phyloP scores from a whole-genome alignment of 2,113 vertebrate genomes.

The Ceuthmochares aereus region DNA sequence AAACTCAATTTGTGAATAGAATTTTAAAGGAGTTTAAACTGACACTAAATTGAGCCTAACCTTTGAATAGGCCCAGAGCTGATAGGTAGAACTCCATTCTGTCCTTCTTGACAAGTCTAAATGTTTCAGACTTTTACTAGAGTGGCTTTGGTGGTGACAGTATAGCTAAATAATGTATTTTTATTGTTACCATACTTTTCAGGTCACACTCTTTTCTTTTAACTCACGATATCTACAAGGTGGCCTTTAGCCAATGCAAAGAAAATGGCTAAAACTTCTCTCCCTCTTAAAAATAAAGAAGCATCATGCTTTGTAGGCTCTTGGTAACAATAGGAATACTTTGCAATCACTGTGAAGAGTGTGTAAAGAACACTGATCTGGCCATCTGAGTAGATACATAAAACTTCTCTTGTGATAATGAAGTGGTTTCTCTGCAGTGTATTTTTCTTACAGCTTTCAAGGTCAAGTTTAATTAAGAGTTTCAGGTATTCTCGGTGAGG shows the following conservation, averaged over 20 bases:
- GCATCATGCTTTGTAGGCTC: neutral
- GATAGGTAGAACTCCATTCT: neutral
- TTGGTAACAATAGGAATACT: neutral
- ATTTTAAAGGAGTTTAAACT: constrained; percentile 46
- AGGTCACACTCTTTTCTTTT: neutral
- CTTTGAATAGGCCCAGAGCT: neutral
- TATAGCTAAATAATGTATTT: neutral
- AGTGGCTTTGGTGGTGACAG: neutral
- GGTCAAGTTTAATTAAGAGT: neutral
- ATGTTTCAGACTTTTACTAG: neutral
- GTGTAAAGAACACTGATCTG: neutral
- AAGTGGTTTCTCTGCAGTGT: neutral
- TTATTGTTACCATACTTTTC: neutral
- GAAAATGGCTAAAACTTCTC: neutral
- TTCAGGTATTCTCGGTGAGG: neutral
- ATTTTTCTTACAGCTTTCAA: neutral
- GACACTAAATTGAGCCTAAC: constrained; percentile 36
- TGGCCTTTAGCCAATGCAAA: neutral
- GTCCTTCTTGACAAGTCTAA: neutral
- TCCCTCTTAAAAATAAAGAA: neutral
- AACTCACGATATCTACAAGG: neutral
- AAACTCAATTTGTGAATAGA: neutral
- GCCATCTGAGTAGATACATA: neutral
- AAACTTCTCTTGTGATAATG: neutral
- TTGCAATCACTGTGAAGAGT: neutral